These are phyloP conservation scores for Malurus melanocephalus DNA, from an alignment of 2,113 vertebrate genomes.

Conservation along the genomic window DNA sequence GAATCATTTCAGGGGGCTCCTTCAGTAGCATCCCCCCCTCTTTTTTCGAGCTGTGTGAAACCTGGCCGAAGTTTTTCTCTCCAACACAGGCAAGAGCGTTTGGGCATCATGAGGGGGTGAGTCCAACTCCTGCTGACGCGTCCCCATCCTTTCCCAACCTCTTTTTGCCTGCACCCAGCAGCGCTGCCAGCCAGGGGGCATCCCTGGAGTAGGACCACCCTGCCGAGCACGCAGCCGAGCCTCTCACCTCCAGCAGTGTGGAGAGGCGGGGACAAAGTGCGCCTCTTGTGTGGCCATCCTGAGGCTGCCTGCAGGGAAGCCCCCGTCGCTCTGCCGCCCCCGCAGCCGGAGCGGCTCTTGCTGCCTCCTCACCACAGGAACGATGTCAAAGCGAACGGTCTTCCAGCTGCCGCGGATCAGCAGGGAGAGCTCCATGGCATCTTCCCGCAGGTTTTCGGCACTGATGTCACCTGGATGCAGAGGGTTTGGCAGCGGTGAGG, in stretches of 20 bases:
- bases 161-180: background rate
- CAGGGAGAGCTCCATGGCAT: conserved; percentile 45
- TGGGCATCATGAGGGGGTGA: background rate
- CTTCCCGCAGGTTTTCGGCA: background rate
- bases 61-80: background rate
- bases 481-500: background rate
- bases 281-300: background rate
- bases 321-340: background rate
- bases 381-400: conserved; percentile 40
- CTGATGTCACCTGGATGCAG: conserved; percentile 31
- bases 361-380: conserved; percentile 46
- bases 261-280: conserved; percentile 46
- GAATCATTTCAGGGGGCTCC: background rate
- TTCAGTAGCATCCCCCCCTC: background rate
- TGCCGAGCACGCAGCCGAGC: fast-evolving
- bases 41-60: background rate
- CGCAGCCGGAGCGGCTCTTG: background rate
- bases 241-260: conserved; percentile 54
- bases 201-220: fast-evolving
- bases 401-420: conserved; percentile 65
- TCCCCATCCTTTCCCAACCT: background rate
- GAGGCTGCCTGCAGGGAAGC: conserved; percentile 48
- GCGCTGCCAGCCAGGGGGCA: background rate
- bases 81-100: background rate
- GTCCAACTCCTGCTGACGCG: fast-evolving